Percentiles rank a stretch among this genome's conserved stretches.
Evolutionary conservation across 2,113 vertebrate genomes (phyloP).

Genomic region (Coracopsis vasa): DNA sequence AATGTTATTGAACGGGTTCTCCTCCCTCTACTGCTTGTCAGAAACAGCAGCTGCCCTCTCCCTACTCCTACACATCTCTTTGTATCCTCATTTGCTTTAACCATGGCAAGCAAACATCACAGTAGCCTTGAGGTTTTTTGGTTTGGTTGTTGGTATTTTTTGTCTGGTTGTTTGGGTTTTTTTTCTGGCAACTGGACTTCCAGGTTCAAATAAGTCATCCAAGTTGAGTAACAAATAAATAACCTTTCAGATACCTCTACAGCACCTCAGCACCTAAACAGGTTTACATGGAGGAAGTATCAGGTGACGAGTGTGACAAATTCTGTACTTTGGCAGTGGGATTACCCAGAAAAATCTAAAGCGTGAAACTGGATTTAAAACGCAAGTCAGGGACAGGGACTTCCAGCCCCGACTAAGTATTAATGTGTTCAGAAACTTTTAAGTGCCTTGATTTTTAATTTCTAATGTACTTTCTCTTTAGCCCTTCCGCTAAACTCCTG

Average conservation of each 20-base stretch:
- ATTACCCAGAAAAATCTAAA: neutral
- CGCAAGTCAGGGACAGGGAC: neutral
- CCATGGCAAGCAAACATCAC: neutral
- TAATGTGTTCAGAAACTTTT: neutral
- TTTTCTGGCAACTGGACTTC: neutral
- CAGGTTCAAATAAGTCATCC: neutral
- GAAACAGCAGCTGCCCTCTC: neutral
- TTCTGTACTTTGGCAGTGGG: neutral
- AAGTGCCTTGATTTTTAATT: neutral
- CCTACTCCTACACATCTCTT: neutral
- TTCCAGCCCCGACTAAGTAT: neutral
- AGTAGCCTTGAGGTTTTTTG: neutral
- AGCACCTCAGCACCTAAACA: neutral
- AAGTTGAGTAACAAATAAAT: neutral
- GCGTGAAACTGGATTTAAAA: neutral
- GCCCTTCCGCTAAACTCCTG: neutral
- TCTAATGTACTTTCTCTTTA: neutral
- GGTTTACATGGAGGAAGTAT: neutral
- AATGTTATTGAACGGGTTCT: neutral
- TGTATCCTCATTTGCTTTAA: neutral
- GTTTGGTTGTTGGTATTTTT: accelerated
- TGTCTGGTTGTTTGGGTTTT: neutral
- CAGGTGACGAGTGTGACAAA: neutral
- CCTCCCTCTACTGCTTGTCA: neutral
- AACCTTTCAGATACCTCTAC: neutral